These are phyloP conservation scores for Drosophila sucinea DNA, from an alignment of 1,140 invertebrate genomes.

Conservation along the genomic window DNA sequence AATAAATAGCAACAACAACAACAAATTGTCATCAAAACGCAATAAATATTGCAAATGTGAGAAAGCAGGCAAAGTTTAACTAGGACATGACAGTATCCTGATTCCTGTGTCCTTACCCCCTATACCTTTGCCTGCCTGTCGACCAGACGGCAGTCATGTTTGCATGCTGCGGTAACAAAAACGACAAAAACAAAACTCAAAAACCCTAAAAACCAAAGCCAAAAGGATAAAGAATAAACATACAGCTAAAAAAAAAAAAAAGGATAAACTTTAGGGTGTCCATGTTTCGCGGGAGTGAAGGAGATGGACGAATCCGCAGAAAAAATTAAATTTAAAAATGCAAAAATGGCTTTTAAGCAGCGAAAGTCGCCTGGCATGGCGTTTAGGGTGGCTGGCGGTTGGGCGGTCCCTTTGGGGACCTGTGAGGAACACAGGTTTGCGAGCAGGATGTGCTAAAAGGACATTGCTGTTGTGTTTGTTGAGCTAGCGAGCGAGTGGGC, in stretches of 20 bases:
- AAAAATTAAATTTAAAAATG: constrained; percentile 78
- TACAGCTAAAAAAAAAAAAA: constrained; percentile 33
- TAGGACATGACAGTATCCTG: constrained; percentile 47
- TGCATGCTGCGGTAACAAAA: constrained; percentile 67
- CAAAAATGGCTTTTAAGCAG: constrained; percentile 79
- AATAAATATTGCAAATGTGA: constrained; percentile 79
- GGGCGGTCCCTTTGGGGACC: constrained; percentile 31
- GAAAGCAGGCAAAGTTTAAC: constrained; percentile 67
- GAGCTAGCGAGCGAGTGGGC: neutral
- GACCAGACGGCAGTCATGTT: constrained; percentile 68
- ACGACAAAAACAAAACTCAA: constrained; percentile 30
- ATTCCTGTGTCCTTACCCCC: neutral
- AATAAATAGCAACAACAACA: neutral
- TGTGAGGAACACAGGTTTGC: constrained; percentile 22
- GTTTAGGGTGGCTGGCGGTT: constrained; percentile 39
- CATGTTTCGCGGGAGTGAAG: neutral
- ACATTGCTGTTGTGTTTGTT: constrained; percentile 62
- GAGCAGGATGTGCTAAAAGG: constrained; percentile 66
- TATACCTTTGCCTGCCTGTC: neutral
- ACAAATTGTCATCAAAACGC: constrained; percentile 62
- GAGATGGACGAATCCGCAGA: constrained; percentile 6
- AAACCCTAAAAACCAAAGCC: constrained; percentile 43
- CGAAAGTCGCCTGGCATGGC: constrained; percentile 50
- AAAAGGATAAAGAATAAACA: constrained; percentile 69
- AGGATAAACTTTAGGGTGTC: constrained; percentile 37